These are phyloP conservation scores for Helicoverpa armigera DNA, from an alignment of 1,140 invertebrate species.

Conservation along the genomic window DNA sequence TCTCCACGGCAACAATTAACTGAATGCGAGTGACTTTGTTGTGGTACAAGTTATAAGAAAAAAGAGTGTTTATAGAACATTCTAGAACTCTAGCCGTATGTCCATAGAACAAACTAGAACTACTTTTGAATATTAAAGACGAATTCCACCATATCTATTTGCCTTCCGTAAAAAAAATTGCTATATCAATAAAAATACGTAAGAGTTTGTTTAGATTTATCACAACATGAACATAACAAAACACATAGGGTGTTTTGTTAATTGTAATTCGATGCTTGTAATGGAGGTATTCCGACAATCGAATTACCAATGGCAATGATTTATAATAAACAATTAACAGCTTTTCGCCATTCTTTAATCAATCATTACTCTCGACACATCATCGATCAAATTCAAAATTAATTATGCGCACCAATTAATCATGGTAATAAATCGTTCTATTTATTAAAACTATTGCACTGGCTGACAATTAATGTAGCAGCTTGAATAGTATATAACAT, in stretches of 20 bases:
- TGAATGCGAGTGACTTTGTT: constrained; percentile 5
- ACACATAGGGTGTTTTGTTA: too few species aligned
- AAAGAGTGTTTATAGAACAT: neutral
- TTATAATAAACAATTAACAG: constrained; percentile 1
- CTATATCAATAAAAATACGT: too few species aligned
- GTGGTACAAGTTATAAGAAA: constrained; percentile 7
- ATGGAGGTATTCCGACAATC: too few species aligned
- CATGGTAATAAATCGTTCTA: constrained; percentile 2
- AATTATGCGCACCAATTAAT: constrained; percentile 4
- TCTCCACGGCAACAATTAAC: constrained; percentile 46
- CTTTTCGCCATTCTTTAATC: neutral
- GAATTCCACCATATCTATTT: too few species aligned
- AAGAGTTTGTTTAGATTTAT: too few species aligned
- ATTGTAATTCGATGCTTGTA: too few species aligned
- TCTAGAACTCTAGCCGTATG: neutral
- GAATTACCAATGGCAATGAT: neutral
- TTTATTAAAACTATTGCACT: neutral
- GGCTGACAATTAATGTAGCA: too few species aligned
- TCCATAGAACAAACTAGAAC: neutral
- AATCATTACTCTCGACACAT: neutral
- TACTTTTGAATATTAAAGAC: too few species aligned
- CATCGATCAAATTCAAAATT: constrained; percentile 25
- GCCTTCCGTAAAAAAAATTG: too few species aligned
- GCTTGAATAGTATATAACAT: too few species aligned
- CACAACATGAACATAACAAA: too few species aligned